Evolutionary conservation across 1,140 invertebrate species (phyloP), one percentile per base, ranked within the genome.

Genomic region (Pogonognathellus flavescens): DNA sequence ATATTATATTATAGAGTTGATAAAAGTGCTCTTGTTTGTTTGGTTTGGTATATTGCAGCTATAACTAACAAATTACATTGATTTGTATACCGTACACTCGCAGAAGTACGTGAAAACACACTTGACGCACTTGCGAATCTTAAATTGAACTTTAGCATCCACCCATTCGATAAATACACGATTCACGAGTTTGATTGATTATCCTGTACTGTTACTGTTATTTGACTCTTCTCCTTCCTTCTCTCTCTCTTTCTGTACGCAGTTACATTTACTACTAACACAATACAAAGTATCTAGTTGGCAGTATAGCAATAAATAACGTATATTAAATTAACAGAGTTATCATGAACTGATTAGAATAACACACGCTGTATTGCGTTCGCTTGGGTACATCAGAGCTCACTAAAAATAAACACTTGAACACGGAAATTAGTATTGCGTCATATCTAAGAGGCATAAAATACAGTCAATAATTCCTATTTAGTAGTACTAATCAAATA

Each of bases 141-240:
- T 50, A 76, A 76, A 31, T 76, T 76, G 70, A 76, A 76, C 70
- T 76, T 76, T 76, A 76, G 25, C 70, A 76, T 76, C 16, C 70
- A 76, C 41, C 25, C 70, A 76, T 76, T 49, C 70, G 70, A 76
- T 76, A 76, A 76, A 76, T 76, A 76, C 70, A 76, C 70, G 70
- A 76, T 49, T 76, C 41, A 76, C 70, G 70, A 76, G 25, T 76
- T 76, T 76, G 70, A 49, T 70, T 76, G 70, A 76, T 76, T 76
- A 76, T 76, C 70, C 62, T 41, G 16, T 49, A 76, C 70, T 76
- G n/a, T 76, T 76, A 76, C 41, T 41, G 31, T 41, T 41, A 49
- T 49, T 76, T 76, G 70, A 76, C 70, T 76, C 25, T 41, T 76
- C 49, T 9, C 25, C 22, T 25, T 16, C 31, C 49, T 11, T 18